phyloP scores from a whole-genome alignment of 2,797 vertebrate species.

The Lophius americanus region DNA sequence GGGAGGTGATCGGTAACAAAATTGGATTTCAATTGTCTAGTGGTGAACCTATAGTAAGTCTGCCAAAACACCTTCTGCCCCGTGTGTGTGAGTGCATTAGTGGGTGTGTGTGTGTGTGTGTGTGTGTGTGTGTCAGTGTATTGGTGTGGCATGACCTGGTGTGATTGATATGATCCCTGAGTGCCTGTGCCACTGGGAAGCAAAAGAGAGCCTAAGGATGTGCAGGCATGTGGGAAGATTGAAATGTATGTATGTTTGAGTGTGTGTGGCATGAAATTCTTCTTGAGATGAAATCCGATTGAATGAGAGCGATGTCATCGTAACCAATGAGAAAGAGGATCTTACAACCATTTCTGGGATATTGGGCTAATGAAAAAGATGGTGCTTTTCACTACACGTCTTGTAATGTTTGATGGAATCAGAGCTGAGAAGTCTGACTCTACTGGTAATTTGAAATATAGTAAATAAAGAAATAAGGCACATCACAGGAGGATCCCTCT shows the following conservation, averaged over 20 bases:
- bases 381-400: conserved; percentile 51
- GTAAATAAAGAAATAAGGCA: conserved; percentile 56
- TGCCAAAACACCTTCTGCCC: conserved; percentile 40
- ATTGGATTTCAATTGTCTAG: conserved; percentile 46
- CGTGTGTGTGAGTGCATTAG: conserved; percentile 19
- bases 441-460: conserved; percentile 49
- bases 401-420: conserved; percentile 43
- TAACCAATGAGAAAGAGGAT: conserved; percentile 70
- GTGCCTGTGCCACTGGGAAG: conserved; percentile 66
- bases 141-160: conserved; percentile 33
- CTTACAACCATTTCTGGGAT: conserved; percentile 56
- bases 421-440: conserved; percentile 38
- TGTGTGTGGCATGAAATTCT: conserved; percentile 45
- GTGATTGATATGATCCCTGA: conserved; percentile 75
- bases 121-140: conserved; percentile 27
- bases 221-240: conserved; percentile 58
- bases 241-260: conserved; percentile 24
- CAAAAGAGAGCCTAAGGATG: conserved; percentile 38
- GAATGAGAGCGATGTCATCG: conserved; percentile 69
- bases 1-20: conserved; percentile 38
- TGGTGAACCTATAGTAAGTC: conserved; percentile 55
- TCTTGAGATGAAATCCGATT: conserved; percentile 75
- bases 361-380: conserved; percentile 65
- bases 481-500: conserved; percentile 26
- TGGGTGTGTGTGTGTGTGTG: conserved; percentile 27